A percentile compares a stretch with the other conserved stretches of the same genome.
phyloP scores from a whole-genome alignment of 2,888 invertebrate species.

The Dryomyza anilis region DNA sequence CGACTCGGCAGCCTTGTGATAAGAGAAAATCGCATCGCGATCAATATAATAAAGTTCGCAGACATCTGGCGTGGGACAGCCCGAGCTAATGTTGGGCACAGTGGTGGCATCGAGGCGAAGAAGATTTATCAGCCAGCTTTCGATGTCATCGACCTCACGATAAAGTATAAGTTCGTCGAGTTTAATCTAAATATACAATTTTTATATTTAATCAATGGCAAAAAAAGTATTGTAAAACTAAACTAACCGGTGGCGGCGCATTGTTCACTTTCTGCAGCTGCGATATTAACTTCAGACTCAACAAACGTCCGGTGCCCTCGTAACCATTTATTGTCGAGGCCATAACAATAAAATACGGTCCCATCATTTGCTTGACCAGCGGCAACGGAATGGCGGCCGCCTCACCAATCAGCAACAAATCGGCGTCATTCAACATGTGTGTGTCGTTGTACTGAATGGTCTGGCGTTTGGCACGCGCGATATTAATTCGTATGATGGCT shows the following conservation, averaged over 20 bases:
- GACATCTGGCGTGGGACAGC: conserved; percentile 85
- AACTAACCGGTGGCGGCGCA: conserved; percentile 67
- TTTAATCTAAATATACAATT: no score
- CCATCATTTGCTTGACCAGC: conserved; percentile 85
- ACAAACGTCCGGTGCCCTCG: conserved; percentile 95
- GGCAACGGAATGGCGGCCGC: conserved; percentile 98
- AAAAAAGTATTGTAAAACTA: no score
- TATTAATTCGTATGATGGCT: conserved; percentile 90
- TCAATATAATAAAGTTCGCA: conserved; percentile 90
- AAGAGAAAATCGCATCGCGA: conserved; percentile 94
- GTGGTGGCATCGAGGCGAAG: conserved; percentile 88
- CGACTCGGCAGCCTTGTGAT: conserved; percentile 89
- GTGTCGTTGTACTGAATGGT: conserved; percentile 96
- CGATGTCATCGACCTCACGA: conserved; percentile 82
- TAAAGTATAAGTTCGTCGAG: conserved; percentile 96
- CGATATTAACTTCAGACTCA: conserved; percentile 92
- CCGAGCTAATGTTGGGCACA: conserved; percentile 68
- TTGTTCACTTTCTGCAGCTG: conserved; percentile 74
- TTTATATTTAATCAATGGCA: no score
- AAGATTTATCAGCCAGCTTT: conserved; percentile 88
- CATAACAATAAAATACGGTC: conserved; percentile 91
- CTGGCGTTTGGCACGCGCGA: conserved; percentile 88
- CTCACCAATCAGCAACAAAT: conserved; percentile 95
- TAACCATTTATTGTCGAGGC: conserved; percentile 98
- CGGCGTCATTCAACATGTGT: conserved; percentile 87